phyloP scores from a whole-genome alignment of 2,113 vertebrate genomes.

The Eonycteris spelaea region DNA sequence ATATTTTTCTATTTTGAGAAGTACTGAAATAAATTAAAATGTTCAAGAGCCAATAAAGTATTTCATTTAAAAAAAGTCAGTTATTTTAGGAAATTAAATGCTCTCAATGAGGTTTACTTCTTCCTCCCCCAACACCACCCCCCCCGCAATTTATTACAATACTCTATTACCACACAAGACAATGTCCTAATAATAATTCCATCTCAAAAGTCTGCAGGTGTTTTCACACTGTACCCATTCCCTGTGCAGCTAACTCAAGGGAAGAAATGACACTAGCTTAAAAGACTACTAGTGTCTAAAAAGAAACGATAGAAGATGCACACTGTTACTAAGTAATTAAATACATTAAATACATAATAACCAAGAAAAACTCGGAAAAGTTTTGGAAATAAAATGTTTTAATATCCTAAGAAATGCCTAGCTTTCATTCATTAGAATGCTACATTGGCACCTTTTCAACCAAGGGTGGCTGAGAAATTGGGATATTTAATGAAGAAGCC shows the following conservation, averaged over 20 bases:
- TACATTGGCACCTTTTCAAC: not conserved
- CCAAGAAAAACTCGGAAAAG: not conserved
- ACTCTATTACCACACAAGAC: not conserved
- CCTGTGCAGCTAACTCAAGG: not conserved
- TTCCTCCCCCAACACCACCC: not conserved
- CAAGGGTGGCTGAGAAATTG: not conserved
- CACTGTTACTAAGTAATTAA: not conserved
- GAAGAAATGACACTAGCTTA: not conserved
- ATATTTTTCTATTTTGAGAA: not conserved
- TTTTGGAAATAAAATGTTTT: not conserved
- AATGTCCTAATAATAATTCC: not conserved
- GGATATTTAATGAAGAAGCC: not conserved
- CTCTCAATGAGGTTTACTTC: not conserved
- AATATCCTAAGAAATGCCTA: not conserved
- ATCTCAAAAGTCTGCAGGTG: slow-evolving; percentile 31
- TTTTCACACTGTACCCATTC: not conserved
- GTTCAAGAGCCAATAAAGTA: not conserved
- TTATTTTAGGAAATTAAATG: not conserved
- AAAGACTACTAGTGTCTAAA: not conserved
- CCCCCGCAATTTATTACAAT: not conserved
- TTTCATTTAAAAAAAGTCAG: not conserved
- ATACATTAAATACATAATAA: not conserved
- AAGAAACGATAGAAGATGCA: not conserved
- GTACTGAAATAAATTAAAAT: not conserved
- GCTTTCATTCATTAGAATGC: not conserved